A percentile compares a stretch with the other conserved stretches of the same genome.
Conservation (phyloP, 2,113 vertebrate species). For the Scomber japonicus region DNA sequence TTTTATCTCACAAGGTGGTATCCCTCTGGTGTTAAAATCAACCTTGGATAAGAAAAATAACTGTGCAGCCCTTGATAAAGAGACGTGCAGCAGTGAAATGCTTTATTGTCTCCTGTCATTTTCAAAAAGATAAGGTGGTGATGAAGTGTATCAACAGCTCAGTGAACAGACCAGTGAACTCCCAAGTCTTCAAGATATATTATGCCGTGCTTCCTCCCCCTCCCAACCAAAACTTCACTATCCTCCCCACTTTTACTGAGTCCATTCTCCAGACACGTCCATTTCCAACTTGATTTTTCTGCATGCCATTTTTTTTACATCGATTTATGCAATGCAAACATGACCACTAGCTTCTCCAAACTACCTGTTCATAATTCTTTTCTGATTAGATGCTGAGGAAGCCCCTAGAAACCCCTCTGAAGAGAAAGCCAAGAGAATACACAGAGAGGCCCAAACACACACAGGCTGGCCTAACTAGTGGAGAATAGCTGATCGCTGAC, state of each 20-base stretch:
- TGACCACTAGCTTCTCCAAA: slow-evolving; percentile 12
- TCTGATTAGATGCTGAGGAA: slow-evolving; percentile 15
- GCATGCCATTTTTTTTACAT: slow-evolving; percentile 4
- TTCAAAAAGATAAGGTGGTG: slow-evolving; percentile 19
- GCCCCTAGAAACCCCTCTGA: slow-evolving; percentile 24
- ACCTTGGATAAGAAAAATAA: not conserved
- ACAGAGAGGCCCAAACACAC: slow-evolving; percentile 20
- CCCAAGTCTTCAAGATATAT: slow-evolving; percentile 20
- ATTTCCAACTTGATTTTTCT: not conserved
- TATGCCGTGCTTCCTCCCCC: not conserved
- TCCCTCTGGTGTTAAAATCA: slow-evolving; percentile 1
- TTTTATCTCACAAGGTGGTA: not conserved
- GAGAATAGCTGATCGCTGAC: slow-evolving; percentile 69
- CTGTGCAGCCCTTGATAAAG: slow-evolving; percentile 39
- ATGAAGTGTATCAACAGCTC: slow-evolving; percentile 23
- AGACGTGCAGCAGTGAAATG: not conserved
- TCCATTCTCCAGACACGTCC: not conserved
- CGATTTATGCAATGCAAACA: slow-evolving; percentile 12
- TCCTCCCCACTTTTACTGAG: not conserved
- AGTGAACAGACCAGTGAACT: slow-evolving; percentile 5
- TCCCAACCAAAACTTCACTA: not conserved
- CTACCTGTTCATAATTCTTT: slow-evolving; percentile 3
- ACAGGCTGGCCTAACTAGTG: slow-evolving; percentile 20
- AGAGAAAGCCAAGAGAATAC: slow-evolving; percentile 12
- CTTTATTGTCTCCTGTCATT: slow-evolving; percentile 18